Percentiles rank a stretch among this genome's conserved stretches.
phyloP scores from a whole-genome alignment of 2,797 vertebrate species.

The Bovichtus variegatus region DNA sequence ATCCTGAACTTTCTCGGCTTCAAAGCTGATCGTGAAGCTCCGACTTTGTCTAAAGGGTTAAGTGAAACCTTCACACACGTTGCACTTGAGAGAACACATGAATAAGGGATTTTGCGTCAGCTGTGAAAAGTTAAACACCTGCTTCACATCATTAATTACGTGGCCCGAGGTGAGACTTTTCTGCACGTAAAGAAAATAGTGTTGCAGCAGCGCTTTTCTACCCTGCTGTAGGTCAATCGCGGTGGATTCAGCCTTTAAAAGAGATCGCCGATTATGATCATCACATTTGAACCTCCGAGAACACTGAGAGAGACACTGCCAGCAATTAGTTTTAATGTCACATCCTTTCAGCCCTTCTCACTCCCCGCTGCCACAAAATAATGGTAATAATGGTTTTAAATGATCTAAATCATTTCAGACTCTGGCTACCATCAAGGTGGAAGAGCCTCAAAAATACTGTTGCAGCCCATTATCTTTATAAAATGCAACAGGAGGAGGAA shows the following conservation, averaged over 20 bases:
- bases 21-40: not conserved
- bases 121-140: not conserved
- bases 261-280: not conserved
- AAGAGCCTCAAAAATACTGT: slow-evolving; percentile 23
- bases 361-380: slow-evolving; percentile 11
- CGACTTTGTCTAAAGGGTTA: not conserved
- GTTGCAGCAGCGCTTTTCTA: not conserved
- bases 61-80: not conserved
- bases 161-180: not conserved
- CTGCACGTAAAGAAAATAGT: not conserved
- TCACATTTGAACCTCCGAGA: not conserved
- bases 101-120: not conserved
- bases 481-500: not conserved
- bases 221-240: not conserved
- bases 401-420: slow-evolving; percentile 22
- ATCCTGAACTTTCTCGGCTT: not conserved
- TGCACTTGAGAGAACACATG: not conserved
- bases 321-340: slow-evolving; percentile 51
- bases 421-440: not conserved
- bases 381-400: slow-evolving; percentile 20
- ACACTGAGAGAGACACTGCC: not conserved
- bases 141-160: not conserved
- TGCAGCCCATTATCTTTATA: not conserved
- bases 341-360: slow-evolving; percentile 10
- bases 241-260: slow-evolving; percentile 12